Evolutionary conservation across 2,888 invertebrate genomes (phyloP).

Genomic region (Sinelater perroti): DNA sequence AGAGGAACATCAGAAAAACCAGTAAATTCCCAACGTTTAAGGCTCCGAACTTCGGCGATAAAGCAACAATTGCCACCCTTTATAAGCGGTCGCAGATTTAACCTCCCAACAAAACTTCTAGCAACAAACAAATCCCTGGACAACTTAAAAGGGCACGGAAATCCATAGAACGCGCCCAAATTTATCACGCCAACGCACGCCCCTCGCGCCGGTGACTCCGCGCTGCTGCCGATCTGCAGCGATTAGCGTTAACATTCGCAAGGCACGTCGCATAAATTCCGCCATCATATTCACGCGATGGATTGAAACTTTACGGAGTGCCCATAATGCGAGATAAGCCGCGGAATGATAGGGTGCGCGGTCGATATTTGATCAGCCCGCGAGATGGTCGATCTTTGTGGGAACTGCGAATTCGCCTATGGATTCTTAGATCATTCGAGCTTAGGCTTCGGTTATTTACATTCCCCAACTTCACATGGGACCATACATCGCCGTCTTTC

Average conservation of each 20-base stretch:
- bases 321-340: conserved; percentile 5
- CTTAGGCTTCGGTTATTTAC: conserved; percentile 24
- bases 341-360: conserved; percentile 17
- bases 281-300: conserved; percentile 9
- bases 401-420: conserved; percentile 20
- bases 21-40: neutral
- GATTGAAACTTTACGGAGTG: conserved; percentile 18
- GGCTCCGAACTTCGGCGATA: neutral
- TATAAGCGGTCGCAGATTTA: conserved; percentile 6
- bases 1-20: neutral
- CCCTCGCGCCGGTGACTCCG: conserved; percentile 5
- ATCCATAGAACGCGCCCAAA: conserved; percentile 15
- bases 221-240: conserved; percentile 7
- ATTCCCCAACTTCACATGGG: conserved; percentile 15
- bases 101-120: conserved; percentile 16
- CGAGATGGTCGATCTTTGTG: conserved; percentile 28
- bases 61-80: conserved; percentile 17
- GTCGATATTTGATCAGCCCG: conserved; percentile 35
- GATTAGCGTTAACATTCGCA: conserved; percentile 16
- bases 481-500: neutral
- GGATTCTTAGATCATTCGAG: conserved; percentile 19
- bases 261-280: conserved; percentile 3
- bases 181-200: conserved; percentile 12
- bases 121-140: conserved; percentile 20
- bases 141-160: conserved; percentile 23